Evolutionary conservation across 2,888 invertebrate species (phyloP).

Genomic region (Parthenolecanium corni): DNA sequence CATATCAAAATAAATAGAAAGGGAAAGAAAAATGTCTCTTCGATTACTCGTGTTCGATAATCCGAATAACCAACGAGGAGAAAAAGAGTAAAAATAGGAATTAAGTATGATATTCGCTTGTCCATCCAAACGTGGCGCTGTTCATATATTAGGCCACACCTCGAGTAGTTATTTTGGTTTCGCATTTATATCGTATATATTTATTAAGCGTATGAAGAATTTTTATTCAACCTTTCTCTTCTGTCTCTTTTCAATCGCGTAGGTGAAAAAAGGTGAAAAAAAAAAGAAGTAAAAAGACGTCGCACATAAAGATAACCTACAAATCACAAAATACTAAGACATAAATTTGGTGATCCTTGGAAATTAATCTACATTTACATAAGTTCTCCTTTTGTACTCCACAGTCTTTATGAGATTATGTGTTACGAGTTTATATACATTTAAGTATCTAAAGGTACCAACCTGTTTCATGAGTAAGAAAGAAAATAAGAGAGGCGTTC

Average conservation of each 20-base stretch:
- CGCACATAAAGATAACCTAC: constrained; percentile 13
- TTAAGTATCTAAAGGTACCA: not conserved
- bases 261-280: not conserved
- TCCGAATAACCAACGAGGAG: no score
- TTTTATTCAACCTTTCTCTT: not conserved
- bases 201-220: constrained; percentile 9
- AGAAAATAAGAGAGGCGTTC: constrained; percentile 10
- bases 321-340: constrained; percentile 20
- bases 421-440: constrained; percentile 5
- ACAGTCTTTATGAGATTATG: constrained; percentile 22
- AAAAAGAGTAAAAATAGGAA: no score
- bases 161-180: constrained; percentile 15
- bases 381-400: constrained; percentile 22
- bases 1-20: no score
- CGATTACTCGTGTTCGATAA: no score
- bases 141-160: constrained; percentile 10
- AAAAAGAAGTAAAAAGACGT: not conserved
- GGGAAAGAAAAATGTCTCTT: no score
- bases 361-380: constrained; percentile 25
- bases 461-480: constrained; percentile 9
- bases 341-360: constrained; percentile 25
- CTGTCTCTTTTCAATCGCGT: constrained; percentile 11
- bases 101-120: no score
- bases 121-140: no score
- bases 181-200: constrained; percentile 4